Base-by-base conservation (phyloP, 2,113 vertebrate species). In the Condylura cristata region DNA sequence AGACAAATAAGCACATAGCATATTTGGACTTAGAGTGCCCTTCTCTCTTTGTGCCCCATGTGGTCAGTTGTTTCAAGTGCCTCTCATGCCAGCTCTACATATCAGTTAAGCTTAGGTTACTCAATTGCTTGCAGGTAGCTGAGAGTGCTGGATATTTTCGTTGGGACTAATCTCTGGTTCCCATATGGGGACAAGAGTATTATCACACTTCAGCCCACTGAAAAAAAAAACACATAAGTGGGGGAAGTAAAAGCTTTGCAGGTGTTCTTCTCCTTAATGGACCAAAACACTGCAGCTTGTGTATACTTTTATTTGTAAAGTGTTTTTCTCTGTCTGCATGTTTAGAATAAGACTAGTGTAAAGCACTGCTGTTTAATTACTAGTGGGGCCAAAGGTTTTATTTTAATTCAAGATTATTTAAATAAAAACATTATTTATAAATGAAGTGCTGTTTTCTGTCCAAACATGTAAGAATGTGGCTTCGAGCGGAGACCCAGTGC, bases 351-450 rank as follows among this genome's bases (percentile, higher is more conserved):
- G 78, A 37, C 72, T 90, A 58, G 30, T 75, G 74, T 51, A 95
- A 94, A 85, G 76, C 80, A 90, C 91, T 87, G 95, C 94, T 95
- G 91, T 92, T 95, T 96, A 95, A 96, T 95, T 96, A 89, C 80
- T 37, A 95, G 75, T 5, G 30, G n/a, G 95, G 91, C 87, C 95
- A 96, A 96, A 96, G 95, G 86, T 96, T 97, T 95, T 44, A 58
- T 95, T 96, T 96, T 85, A 93, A 95, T 96, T 96, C 87, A 78
- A 89, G 79, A 97, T 89, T 82, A 94, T 95, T 97, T 95, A 97
- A 96, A 94, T 95, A 97, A 95, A 95, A 96, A 94, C 74, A 63
- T 94, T 95, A 96, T 96, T 96, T 97, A 91, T 91, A 96, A 94
- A 91, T 79, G 34, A 96, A 96, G 80, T 79, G 76, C 82, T 84